Evolutionary conservation across 2,113 vertebrate species (phyloP), one percentile per base, ranked within the genome.

Genomic region (Pterocles burchelli): DNA sequence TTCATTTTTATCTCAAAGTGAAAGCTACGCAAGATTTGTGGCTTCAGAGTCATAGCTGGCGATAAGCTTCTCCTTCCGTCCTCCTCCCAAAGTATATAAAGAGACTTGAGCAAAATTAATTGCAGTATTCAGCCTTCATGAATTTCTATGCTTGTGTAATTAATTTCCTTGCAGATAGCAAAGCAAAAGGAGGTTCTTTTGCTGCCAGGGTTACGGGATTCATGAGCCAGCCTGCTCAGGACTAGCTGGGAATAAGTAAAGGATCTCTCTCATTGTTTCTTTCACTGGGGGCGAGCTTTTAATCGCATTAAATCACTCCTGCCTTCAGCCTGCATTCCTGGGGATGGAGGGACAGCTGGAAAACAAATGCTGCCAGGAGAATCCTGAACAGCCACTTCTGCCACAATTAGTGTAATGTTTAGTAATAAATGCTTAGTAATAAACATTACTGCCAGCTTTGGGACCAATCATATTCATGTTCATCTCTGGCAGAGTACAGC

Each of bases 81-180:
- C 67, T 87, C 85, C 90, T 91, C 88, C 33, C 66, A 93, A 86
- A 79, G 85, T 74, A 86, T 68, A 95, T 92, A 95, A 94, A 96
- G 90, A 96, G 90, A 94, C 59, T 96, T 95, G 82, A 96, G 88
- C 70, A 93, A 93, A 97, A 96, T 94, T 95, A 97, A 97, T 96
- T 96, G 95, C 89, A 80, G 81, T 63, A 81, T 95, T 96, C 93
- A 95, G 84, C 17, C 4, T 90, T 89, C 90, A 85, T 90, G 84
- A 95, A 96, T 96, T 96, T 87, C 93, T 90, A 65, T 66, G 88
- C 94, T 62, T 22, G 55, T 88, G 82, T 75, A 95, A 97, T 90
- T 96, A 79, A 89, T 94, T 96, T 97, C 62, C 90, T 85, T 58
- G 72, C 62, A 80, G 91, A 96, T 45, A 95, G 87, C 17, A 81